These are phyloP conservation scores for Petromus typicus DNA, from an alignment of 2,113 vertebrate species.

Conservation along the genomic window DNA sequence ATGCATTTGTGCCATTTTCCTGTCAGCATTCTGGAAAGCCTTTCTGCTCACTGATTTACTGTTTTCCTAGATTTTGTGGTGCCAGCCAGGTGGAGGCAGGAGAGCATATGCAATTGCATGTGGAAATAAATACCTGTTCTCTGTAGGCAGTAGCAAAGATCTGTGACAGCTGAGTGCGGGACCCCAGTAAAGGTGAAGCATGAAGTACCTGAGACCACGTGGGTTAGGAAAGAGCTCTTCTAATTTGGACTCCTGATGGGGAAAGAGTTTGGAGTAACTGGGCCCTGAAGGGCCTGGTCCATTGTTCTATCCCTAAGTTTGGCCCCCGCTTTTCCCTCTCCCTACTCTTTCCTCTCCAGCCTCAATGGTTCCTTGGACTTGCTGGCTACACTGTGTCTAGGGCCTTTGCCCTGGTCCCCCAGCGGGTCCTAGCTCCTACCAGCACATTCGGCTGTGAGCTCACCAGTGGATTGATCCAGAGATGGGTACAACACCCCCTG, in stretches of 20 bases:
- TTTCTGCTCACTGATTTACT: neutral
- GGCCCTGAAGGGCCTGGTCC: neutral
- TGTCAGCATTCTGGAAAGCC: constrained; percentile 30
- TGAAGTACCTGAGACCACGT: neutral
- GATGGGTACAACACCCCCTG: neutral
- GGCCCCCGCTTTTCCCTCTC: neutral
- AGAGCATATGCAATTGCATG: neutral
- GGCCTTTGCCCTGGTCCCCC: neutral
- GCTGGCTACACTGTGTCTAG: neutral
- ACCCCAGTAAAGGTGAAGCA: neutral
- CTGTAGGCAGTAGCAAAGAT: neutral
- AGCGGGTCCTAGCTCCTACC: neutral
- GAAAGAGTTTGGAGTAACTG: neutral
- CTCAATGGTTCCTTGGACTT: neutral
- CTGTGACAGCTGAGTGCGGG: neutral
- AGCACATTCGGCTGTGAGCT: neutral
- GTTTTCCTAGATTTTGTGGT: neutral
- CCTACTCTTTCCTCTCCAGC: too few species aligned
- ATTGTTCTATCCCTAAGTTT: neutral
- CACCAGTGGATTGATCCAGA: neutral
- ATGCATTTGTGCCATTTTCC: constrained; percentile 23
- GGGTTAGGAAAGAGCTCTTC: neutral
- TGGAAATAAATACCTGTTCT: neutral
- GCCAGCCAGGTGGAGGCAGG: neutral
- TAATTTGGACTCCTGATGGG: neutral